A percentile compares a stretch with the other conserved stretches of the same genome.
These are phyloP conservation scores for Cromileptes altivelis DNA, from an alignment of 2,113 vertebrate genomes.

Conservation along the genomic window DNA sequence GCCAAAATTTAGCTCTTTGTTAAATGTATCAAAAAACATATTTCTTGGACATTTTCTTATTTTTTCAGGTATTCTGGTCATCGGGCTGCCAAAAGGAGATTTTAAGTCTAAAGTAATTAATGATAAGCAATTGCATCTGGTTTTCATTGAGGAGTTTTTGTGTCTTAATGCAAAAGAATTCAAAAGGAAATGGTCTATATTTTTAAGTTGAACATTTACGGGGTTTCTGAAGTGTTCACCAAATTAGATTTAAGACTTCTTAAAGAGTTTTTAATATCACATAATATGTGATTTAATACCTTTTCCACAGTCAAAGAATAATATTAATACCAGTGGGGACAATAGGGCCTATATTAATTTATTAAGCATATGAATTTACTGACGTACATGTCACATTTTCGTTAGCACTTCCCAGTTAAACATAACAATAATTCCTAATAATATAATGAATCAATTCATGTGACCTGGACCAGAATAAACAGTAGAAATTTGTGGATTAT, in stretches of 20 bases:
- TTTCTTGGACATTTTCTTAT: slow-evolving; percentile 16
- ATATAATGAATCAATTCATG: not conserved
- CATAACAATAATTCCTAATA: not conserved
- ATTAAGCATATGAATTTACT: not conserved
- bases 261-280: not conserved
- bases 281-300: not conserved
- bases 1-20: slow-evolving; percentile 26
- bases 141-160: not conserved
- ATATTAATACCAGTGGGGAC: not conserved
- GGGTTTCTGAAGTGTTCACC: not conserved
- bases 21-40: slow-evolving; percentile 34
- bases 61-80: slow-evolving; percentile 6
- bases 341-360: not conserved
- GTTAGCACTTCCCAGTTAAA: too few species aligned
- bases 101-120: slow-evolving; percentile 15
- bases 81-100: slow-evolving; percentile 26
- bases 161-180: not conserved
- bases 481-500: not conserved
- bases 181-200: not conserved
- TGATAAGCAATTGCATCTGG: slow-evolving; percentile 13
- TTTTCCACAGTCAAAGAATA: not conserved
- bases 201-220: not conserved
- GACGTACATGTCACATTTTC: not conserved
- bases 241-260: slow-evolving; percentile 1
- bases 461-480: not conserved